These are phyloP conservation scores for Anneissia japonica DNA, from an alignment of 35 echinoderm and acorn worm species.

Conservation along the genomic window DNA sequence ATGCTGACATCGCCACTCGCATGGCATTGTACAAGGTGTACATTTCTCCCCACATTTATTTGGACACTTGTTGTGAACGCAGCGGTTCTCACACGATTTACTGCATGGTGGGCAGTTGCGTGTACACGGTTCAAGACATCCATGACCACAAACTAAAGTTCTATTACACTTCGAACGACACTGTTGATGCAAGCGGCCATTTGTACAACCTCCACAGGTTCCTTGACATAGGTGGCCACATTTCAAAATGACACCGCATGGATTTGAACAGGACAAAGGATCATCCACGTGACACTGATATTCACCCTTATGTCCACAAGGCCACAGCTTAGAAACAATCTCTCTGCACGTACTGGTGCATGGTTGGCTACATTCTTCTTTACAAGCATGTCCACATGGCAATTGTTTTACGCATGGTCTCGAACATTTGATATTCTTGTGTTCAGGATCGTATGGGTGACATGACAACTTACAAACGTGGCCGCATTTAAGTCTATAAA, in stretches of 20 bases:
- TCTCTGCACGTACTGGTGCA: conserved; percentile 48
- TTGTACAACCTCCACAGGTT: conserved; percentile 34
- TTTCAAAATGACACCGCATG: conserved; percentile 32
- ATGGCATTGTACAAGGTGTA: conserved; percentile 30
- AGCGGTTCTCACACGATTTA: conserved; percentile 62
- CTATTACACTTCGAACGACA: conserved; percentile 57
- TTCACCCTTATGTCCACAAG: conserved; percentile 63
- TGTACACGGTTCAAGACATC: conserved; percentile 54
- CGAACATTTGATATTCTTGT: conserved; percentile 54
- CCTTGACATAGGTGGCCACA: conserved; percentile 67
- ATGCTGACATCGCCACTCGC: conserved; percentile 30
- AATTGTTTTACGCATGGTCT: conserved; percentile 54
- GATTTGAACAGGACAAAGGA: conserved; percentile 30
- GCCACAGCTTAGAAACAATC: not conserved
- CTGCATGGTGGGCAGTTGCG: conserved; percentile 73
- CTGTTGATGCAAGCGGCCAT: conserved; percentile 45
- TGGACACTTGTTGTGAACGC: conserved; percentile 57
- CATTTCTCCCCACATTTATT: conserved; percentile 63
- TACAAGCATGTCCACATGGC: conserved; percentile 56
- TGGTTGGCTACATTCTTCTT: conserved; percentile 51
- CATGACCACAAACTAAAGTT: conserved; percentile 77
- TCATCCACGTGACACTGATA: conserved; percentile 41
- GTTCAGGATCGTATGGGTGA: conserved; percentile 61
- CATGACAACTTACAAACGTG: conserved; percentile 62
- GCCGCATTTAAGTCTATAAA: conserved; percentile 51